These are phyloP conservation scores for Pogonomyrmex californicus DNA, from an alignment of 1,140 invertebrate species.

Conservation along the genomic window DNA sequence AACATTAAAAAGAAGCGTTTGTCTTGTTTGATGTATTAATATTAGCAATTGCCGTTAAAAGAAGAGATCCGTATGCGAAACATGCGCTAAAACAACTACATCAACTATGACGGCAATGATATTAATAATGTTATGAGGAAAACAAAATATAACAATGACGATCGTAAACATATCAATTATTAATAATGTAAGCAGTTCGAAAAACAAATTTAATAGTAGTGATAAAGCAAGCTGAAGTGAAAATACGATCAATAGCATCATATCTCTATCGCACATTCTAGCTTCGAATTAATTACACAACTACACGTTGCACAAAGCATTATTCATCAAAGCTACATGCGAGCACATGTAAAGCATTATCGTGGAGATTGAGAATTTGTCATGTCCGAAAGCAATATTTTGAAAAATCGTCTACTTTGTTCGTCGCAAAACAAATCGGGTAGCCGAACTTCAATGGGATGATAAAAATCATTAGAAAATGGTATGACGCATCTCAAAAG, in stretches of 20 bases:
- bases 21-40: background rate
- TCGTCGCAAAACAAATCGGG: slow-evolving; percentile 66
- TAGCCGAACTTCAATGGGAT: slow-evolving; percentile 50
- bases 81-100: slow-evolving; percentile 66
- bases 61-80: slow-evolving; percentile 36
- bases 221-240: slow-evolving; percentile 55
- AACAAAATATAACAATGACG: slow-evolving; percentile 47
- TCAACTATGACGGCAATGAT: slow-evolving; percentile 30
- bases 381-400: slow-evolving; percentile 68
- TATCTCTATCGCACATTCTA: slow-evolving; percentile 40
- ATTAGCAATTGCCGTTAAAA: background rate
- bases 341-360: slow-evolving; percentile 66
- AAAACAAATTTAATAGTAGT: slow-evolving; percentile 56
- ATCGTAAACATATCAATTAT: slow-evolving; percentile 40
- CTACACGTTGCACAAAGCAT: slow-evolving; percentile 48
- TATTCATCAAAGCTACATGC: slow-evolving; percentile 67
- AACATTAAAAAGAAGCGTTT: background rate
- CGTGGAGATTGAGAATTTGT: slow-evolving; percentile 62
- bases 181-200: slow-evolving; percentile 55
- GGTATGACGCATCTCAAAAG: slow-evolving; percentile 71
- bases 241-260: slow-evolving; percentile 15
- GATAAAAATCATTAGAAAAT: slow-evolving; percentile 63
- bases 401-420: slow-evolving; percentile 68
- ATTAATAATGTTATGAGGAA: slow-evolving; percentile 40
- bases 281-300: slow-evolving; percentile 52